Evolutionary conservation across 2,888 invertebrate genomes (phyloP), one percentile per base, ranked within the genome.

Genomic region (Lymantria monacha): DNA sequence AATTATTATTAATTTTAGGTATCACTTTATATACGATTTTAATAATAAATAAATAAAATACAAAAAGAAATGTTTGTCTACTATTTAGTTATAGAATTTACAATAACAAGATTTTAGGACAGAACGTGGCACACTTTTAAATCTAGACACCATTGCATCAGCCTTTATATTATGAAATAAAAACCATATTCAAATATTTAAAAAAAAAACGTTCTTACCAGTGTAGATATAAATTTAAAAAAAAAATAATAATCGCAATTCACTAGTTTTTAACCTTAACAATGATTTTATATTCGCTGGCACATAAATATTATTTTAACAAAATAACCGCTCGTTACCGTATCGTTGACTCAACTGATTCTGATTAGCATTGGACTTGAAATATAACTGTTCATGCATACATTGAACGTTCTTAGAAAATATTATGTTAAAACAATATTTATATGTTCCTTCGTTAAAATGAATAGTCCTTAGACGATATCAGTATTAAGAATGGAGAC

Each of bases 311-410:
- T 41, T 12, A 7, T 37, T 38, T 8, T 15, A 1, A 9, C 41
- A 15, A 31, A 12, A 13, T 49, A n/a, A 49, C 55, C 52, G 49
- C 30, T 46, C 57, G 48, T 62, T 42, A 7, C 36, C 55, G 55
- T 52, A 46, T 15, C 65, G 49, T 55, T 52, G 43, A 48, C 48
- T 40, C 12, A 53, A 64, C 64, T 64, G 65, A 57, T 48, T 45
- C 46, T 30, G 13, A 13, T 41, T 11, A 30, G 10, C 12, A 44
- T 11, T 13, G 30, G 50, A 15, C 48, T 40, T 30, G 43, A 46
- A 45, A 45, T 62, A 65, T 59, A 64, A 64, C 57, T 45, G 55
- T 53, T 30, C 31, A 40, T 22, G 42, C 14, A 37, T 50, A 45
- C 45, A 41, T 44, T 46, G 33, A 52, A 57, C 49, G 51, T 44